Conservation (phyloP, 2,113 vertebrate species). For the Zapus hudsonius region DNA sequence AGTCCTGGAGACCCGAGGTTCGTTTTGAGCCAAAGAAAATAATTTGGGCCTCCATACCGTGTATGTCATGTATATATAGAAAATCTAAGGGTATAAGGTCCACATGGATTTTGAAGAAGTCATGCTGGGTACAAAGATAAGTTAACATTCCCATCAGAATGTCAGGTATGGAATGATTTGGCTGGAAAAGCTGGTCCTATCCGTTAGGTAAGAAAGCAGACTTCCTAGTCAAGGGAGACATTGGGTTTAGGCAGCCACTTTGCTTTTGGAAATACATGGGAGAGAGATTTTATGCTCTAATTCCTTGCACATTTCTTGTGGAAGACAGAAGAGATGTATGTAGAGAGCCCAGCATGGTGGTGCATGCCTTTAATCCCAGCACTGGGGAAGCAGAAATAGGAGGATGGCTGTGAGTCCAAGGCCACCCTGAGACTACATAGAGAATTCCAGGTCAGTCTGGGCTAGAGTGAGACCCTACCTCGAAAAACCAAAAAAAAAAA, state of each 20-base stretch:
- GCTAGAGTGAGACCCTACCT: no score
- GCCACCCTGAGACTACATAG: no score
- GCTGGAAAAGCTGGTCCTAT: neutral
- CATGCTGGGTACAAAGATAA: neutral
- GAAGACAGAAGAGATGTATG: neutral
- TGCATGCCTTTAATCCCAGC: no score
- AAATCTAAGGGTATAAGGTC: neutral
- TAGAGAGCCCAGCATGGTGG: neutral
- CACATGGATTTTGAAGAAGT: neutral
- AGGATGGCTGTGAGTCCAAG: no score
- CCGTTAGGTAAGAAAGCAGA: neutral
- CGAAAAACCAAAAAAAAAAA: no score
- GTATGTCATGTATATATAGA: neutral
- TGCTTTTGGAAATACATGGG: neutral
- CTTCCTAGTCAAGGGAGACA: neutral
- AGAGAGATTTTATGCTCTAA: neutral
- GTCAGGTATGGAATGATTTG: neutral
- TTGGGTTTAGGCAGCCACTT: neutral
- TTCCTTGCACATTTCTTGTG: neutral
- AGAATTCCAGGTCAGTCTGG: no score
- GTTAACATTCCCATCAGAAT: neutral
- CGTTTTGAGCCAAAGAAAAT: slow-evolving; percentile 19
- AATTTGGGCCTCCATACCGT: neutral
- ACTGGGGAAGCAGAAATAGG: no score
- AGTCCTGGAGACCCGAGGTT: neutral